phyloP scores from a whole-genome alignment of 1,140 invertebrate species.

The Ceratoteleas bidentatus region DNA sequence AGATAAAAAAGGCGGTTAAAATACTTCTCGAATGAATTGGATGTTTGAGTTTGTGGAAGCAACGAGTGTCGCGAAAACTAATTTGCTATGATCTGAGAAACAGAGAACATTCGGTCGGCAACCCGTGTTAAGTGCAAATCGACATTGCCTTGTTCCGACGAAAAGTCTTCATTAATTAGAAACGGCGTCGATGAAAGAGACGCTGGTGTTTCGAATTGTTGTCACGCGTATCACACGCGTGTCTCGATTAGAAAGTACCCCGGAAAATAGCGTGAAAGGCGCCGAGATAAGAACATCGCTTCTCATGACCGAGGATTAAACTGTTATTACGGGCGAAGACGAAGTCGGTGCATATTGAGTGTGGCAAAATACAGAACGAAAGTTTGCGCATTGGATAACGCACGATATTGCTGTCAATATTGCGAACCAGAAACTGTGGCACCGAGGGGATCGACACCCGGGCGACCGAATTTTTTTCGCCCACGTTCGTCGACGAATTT shows the following conservation, averaged over 20 bases:
- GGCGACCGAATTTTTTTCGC: conserved; percentile 2
- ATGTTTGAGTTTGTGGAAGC: too few relatives aligned
- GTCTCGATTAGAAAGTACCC: conserved; percentile 72
- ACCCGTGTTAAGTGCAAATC: neutral
- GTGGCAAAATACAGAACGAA: conserved; percentile 74
- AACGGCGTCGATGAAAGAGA: conserved; percentile 21
- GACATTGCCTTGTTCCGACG: neutral
- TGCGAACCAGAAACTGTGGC: conserved; percentile 72
- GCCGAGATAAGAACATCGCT: conserved; percentile 66
- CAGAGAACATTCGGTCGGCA: neutral
- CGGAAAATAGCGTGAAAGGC: conserved; percentile 64
- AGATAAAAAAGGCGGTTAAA: too few relatives aligned
- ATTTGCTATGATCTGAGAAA: too few relatives aligned
- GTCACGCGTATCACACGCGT: conserved; percentile 59
- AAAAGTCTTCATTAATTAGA: conserved; percentile 23
- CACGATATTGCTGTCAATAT: conserved; percentile 71
- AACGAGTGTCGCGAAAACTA: neutral
- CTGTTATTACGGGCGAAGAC: conserved; percentile 71
- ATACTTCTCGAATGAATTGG: too few relatives aligned
- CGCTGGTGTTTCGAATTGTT: conserved; percentile 29
- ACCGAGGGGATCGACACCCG: conserved; percentile 21
- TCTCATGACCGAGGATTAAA: conserved; percentile 77
- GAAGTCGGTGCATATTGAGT: conserved; percentile 68
- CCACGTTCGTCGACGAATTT: neutral
- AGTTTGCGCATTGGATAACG: conserved; percentile 77